Evolutionary conservation across 1,140 invertebrate genomes (phyloP), one percentile per base, ranked within the genome.

Genomic region (Fopius arisanus): DNA sequence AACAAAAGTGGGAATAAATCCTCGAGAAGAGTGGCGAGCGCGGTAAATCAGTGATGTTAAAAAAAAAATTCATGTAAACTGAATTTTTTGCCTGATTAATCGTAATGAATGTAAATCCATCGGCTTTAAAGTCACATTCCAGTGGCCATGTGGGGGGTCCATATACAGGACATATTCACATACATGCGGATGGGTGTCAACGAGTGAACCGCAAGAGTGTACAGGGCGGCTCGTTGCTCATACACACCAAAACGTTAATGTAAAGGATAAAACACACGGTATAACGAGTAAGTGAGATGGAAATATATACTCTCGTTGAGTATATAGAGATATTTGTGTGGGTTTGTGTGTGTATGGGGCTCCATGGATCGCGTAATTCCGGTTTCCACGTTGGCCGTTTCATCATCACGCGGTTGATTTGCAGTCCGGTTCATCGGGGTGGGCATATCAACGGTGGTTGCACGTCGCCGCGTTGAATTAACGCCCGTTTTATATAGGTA

Each of bases 381-480:
- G 75, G 75, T 76, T 76, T 76, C 75, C 48, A 68, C 67, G 59
- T 68, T 68, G 74, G 65, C 29, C 70, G 67, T 75, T 75, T 75
- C 70, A 75, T 75, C 74, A 73, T 73, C 71, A 67, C 71, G 62
- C 62, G 41, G 33, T 70, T 75, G 75, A 76, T 76, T 76, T 76
- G 75, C 75, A 72, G 75, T 69, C 75, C 71, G 70, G 75, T 72
- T 73, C 75, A 76, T 76, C 75, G 71, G 70, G 70, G 75, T 76
- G 70, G 71, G 75, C 75, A 76, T 70, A 76, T 76, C 72, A 76
- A 76, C 75, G 67, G 70, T 72, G 67, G 70, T 73, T 73, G 71
- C 71, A 76, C 70, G 71, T 76, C 67, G 70, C 62, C 71, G 54
- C 68, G 70, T 66, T 75, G 74, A 75, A 75, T 75, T 76, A 76